A percentile compares a stretch with the other conserved stretches of the same genome.
Evolutionary conservation across 2,113 vertebrate genomes (phyloP).

Genomic region (Channa maculata): DNA sequence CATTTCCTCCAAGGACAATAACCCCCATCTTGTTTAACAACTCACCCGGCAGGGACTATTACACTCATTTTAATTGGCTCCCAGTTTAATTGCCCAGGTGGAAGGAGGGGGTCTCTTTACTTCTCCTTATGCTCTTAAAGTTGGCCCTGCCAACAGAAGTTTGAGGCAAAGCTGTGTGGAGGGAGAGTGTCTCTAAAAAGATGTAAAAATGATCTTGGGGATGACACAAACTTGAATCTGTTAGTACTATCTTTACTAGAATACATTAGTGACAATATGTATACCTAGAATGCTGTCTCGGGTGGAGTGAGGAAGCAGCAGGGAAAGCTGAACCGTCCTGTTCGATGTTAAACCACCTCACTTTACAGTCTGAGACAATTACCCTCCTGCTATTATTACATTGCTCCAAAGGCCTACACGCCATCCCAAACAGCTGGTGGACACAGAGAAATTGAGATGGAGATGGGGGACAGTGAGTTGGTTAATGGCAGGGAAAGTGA

Average conservation of each 20-base stretch:
- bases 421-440: constrained; percentile 70
- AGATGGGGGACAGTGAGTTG: constrained; percentile 57
- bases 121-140: constrained; percentile 67
- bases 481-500: constrained; percentile 67
- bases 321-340: constrained; percentile 28
- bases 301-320: constrained; percentile 33
- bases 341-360: constrained; percentile 52
- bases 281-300: not conserved
- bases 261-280: not conserved
- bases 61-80: constrained; percentile 90
- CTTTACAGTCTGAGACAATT: constrained; percentile 72
- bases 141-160: constrained; percentile 59
- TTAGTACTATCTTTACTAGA: not conserved
- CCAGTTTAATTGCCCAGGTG: constrained; percentile 88
- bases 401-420: constrained; percentile 43
- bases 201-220: constrained; percentile 4
- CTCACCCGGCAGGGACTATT: constrained; percentile 89
- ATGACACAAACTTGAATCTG: not conserved
- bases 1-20: constrained; percentile 90
- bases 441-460: constrained; percentile 44
- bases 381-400: constrained; percentile 71
- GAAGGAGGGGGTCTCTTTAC: constrained; percentile 72
- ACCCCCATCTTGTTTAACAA: constrained; percentile 93
- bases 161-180: constrained; percentile 20
- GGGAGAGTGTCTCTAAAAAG: not conserved